Evolutionary conservation across 2,888 invertebrate species (phyloP), one percentile per base, ranked within the genome.

Genomic region (Phanerotoma sp.): DNA sequence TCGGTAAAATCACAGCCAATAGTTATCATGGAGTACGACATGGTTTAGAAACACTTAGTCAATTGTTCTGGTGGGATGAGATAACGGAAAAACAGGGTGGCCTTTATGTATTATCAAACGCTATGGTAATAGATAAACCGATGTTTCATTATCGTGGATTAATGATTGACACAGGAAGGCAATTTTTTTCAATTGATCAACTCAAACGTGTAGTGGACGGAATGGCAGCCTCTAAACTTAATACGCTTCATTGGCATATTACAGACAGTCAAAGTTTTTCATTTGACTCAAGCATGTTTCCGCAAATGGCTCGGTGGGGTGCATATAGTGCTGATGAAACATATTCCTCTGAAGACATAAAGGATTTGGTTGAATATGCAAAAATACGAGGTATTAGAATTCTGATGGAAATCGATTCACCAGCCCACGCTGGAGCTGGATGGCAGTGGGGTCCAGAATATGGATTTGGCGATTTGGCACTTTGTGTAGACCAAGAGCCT

Each of bases 241-340:
- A 96, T 78, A 91, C 92, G 3, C 89, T 96, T 71, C 96, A 96
- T 71, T 96, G 96, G 96, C 91, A 93, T 70, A 82, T 91, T 25
- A 88, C 88, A 5, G 96, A 96, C 75, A 92, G 94, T 11, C 94
- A 96, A 75, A 93, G 94, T 62, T 96, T 96, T 77, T 96, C 96
- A 1, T 87, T 92, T 73, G 85, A 87, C 59, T 84, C 91, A 4
- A 84, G 85, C 20, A 82, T 84, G 59, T 87, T 86, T 50, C 93
- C 93, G 0, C 86, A 90, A 72, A 79, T 93, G 72, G 87, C 91
- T 0, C 83, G 86, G 60, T 87, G 88, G 74, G 96, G 97, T 18
- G 92, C 96, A 0, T 92, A 91, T 73, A 88, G 91, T 1, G 88
- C 90, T 47, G 87, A 88, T 15, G 85, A 87, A 61, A 82, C 88